A percentile compares a stretch with the other conserved stretches of the same genome.
These are phyloP conservation scores for Eristalis intricaria DNA, from an alignment of 2,888 invertebrate species.

Conservation along the genomic window DNA sequence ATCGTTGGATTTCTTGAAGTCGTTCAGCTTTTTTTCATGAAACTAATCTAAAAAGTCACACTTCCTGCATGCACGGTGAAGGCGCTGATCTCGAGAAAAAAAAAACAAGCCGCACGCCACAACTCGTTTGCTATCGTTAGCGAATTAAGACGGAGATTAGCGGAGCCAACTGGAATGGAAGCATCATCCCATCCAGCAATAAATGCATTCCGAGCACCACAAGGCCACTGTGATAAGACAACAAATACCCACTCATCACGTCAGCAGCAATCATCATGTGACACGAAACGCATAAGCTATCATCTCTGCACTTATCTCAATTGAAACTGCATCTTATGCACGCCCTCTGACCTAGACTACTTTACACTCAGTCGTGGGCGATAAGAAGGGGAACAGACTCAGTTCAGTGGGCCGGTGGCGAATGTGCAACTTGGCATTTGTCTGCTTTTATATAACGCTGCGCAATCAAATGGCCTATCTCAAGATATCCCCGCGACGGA, in stretches of 20 bases:
- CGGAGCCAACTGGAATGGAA: neutral
- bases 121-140: neutral
- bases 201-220: neutral
- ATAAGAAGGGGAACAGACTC: neutral
- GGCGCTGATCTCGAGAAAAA: neutral
- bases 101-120: no score
- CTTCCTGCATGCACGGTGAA: neutral
- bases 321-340: neutral
- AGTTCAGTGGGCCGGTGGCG: neutral
- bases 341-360: neutral
- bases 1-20: neutral
- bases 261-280: neutral
- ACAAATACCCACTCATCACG: neutral
- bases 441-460: neutral
- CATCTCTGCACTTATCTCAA: neutral
- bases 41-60: neutral
- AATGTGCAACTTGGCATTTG: neutral
- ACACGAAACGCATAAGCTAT: neutral
- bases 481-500: neutral
- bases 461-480: neutral
- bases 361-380: neutral
- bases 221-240: slow-evolving; percentile 51
- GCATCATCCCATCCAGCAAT: neutral
- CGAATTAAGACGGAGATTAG: neutral
- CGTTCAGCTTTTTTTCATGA: neutral